Evolutionary conservation across 2,888 invertebrate genomes (phyloP), one percentile per base, ranked within the genome.

Genomic region (Eueremaeus valkanovi): DNA sequence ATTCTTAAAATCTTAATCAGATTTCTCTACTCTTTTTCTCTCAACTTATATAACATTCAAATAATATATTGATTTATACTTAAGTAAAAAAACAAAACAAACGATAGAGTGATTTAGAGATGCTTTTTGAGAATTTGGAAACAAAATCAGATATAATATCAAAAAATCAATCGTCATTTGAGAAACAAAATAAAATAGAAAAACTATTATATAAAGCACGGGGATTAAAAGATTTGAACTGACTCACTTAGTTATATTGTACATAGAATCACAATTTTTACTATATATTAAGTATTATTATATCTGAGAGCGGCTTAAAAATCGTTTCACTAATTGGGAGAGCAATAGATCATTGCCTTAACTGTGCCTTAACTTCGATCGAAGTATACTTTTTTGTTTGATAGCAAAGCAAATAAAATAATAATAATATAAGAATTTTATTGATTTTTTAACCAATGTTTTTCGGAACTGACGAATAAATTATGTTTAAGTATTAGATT

Each of bases 191-290:
- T 18, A 63, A 31, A 33, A 33, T 63, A 24, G n/a, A 24, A 33
- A 63, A 33, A 24, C 63, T 31, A 63, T 63, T 3, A 33, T 58
- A 58, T 63, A 29, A 36, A 33, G 33, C 18, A 63, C 18, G 24
- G n/a, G 58, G 63, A 63, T 63, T 63, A 63, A 63, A 63, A 63
- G 33, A 63, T 63, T 63, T 63, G n/a, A 63, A 63, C 31, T 18
- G 33, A 55, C 63, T 63, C 33, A 33, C 58, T 58, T 24, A 63
- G 16, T 18, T 27, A 6, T 27, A 27, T 13, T 24, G 55, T 33
- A 29, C 6, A 63, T 16, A n/a, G 33, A 33, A 63, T 63, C 1
- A 2, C 63, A 29, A 63, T 63, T 63, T 63, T 63, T 63, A 16
- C 63, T 63, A 63, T 27, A 27, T 24, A 33, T 63, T 63, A 63